Evolutionary conservation across 2,113 vertebrate species (phyloP).

Genomic region (Phocoena sinus): DNA sequence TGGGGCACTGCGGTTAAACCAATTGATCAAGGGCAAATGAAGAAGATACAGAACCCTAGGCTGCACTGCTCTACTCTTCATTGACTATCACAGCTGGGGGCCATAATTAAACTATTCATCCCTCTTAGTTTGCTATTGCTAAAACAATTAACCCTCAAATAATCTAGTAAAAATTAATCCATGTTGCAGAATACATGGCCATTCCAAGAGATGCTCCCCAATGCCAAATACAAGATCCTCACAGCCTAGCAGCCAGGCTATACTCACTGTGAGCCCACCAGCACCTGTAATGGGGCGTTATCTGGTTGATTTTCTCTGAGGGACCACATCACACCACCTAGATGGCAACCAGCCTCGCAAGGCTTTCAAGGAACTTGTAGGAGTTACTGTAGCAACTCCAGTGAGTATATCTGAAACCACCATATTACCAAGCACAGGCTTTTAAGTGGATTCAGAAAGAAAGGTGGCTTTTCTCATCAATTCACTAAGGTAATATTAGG

Average conservation of each 20-base stretch:
- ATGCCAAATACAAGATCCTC: neutral
- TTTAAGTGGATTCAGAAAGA: slow-evolving; percentile 25
- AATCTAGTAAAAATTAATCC: neutral
- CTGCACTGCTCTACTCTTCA: neutral
- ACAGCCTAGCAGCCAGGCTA: neutral
- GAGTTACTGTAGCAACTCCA: neutral
- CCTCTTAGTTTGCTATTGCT: neutral
- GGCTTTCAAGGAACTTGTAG: neutral
- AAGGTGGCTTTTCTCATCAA: neutral
- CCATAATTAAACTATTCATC: neutral
- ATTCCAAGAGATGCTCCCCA: neutral
- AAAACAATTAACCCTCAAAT: neutral
- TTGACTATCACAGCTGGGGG: neutral
- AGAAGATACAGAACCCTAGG: neutral
- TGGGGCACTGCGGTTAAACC: neutral
- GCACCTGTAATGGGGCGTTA: neutral
- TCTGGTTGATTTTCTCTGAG: neutral
- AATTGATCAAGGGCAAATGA: neutral
- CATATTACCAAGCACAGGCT: neutral
- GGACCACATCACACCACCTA: neutral
- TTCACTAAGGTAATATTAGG: neutral
- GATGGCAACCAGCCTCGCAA: neutral
- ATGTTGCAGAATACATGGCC: neutral
- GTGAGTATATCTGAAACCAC: neutral
- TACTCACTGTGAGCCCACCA: neutral